Evolutionary conservation across 2,888 invertebrate genomes (phyloP).

Genomic region (Amphipyra berbera): DNA sequence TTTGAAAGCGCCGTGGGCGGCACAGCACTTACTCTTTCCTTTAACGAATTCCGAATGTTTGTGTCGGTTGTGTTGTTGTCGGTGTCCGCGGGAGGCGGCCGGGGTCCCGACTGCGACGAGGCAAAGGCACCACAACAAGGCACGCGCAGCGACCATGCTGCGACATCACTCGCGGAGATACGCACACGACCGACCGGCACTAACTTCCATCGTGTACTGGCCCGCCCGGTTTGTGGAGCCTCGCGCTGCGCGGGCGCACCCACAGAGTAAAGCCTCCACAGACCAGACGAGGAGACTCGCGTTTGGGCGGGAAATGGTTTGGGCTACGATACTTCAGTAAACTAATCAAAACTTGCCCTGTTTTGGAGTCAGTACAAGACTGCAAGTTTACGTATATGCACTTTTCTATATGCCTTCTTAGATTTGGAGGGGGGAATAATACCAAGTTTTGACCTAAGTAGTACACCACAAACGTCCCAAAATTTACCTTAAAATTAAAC

Average conservation of each 20-base stretch:
- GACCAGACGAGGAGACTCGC: slow-evolving; percentile 43
- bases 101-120: slow-evolving; percentile 70
- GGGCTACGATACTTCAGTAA: slow-evolving; percentile 3
- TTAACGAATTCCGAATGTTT: slow-evolving; percentile 93
- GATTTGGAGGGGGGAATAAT: too few species aligned
- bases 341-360: neutral
- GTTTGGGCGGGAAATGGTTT: slow-evolving; percentile 71
- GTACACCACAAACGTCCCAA: neutral
- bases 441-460: too few species aligned
- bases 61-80: slow-evolving; percentile 77
- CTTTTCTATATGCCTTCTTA: too few species aligned
- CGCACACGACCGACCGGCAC: slow-evolving; percentile 81
- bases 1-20: slow-evolving; percentile 68
- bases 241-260: slow-evolving; percentile 80
- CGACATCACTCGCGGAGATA: slow-evolving; percentile 85
- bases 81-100: slow-evolving; percentile 74
- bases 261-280: slow-evolving; percentile 70
- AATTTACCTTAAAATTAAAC: neutral
- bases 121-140: slow-evolving; percentile 82
- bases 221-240: slow-evolving; percentile 76
- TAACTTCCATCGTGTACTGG: slow-evolving; percentile 86
- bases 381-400: neutral
- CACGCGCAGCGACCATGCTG: slow-evolving; percentile 85
- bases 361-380: neutral
- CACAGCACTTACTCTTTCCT: slow-evolving; percentile 93